Evolutionary conservation across 2,888 invertebrate genomes (phyloP).

Genomic region (Schrankia costaestrigalis): DNA sequence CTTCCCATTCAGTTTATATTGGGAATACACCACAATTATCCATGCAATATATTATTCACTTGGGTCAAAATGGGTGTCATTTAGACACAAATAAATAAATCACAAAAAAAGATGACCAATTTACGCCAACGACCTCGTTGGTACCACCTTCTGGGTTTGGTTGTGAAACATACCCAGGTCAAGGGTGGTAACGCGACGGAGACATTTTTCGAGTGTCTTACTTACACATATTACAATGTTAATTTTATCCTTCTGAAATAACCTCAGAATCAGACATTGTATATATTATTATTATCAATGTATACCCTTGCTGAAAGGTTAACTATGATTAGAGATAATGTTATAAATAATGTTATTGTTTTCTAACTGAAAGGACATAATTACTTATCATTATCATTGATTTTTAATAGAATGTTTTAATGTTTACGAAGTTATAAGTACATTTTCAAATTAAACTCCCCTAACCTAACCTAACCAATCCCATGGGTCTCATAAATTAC

Average conservation of each 20-base stretch:
- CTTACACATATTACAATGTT: conserved; percentile 45
- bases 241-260: conserved; percentile 38
- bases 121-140: conserved; percentile 47
- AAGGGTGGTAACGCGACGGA: conserved; percentile 67
- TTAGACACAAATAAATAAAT: conserved; percentile 29
- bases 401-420: conserved; percentile 1
- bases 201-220: conserved; percentile 64
- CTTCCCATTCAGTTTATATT: no score
- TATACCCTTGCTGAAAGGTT: conserved; percentile 4
- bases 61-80: no score
- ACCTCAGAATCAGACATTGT: conserved; percentile 15
- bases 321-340: background rate
- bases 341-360: background rate
- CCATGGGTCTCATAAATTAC: no score
- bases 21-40: no score
- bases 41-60: no score
- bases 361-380: background rate
- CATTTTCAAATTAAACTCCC: no score
- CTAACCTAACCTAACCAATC: no score
- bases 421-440: no score
- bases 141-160: conserved; percentile 52
- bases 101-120: conserved; percentile 56
- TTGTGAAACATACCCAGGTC: conserved; percentile 68
- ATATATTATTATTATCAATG: conserved; percentile 1
- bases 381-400: background rate